phyloP scores from a whole-genome alignment of 2,888 invertebrate genomes.

The Lasioglossum lativentre region DNA sequence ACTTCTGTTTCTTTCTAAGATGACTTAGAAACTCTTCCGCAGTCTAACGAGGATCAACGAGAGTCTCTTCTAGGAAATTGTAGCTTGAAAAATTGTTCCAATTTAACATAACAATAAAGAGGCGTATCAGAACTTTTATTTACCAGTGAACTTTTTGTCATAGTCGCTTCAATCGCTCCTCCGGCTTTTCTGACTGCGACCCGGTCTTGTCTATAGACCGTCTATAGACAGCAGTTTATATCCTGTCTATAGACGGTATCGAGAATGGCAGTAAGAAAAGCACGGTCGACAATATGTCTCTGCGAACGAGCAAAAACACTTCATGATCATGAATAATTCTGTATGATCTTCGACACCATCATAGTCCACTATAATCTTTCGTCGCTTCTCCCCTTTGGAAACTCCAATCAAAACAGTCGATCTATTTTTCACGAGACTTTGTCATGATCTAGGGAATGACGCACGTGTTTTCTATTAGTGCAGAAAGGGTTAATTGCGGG shows the following conservation, averaged over 20 bases:
- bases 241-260: conserved; percentile 49
- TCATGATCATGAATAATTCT: conserved; percentile 21
- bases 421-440: conserved; percentile 50
- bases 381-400: conserved; percentile 34
- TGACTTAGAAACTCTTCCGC: neutral
- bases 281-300: neutral
- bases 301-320: neutral
- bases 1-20: neutral
- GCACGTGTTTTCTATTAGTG: conserved; percentile 4
- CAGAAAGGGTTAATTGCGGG: conserved; percentile 46
- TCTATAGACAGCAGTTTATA: conserved; percentile 63
- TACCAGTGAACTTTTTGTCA: conserved; percentile 5
- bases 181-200: conserved; percentile 34
- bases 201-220: conserved; percentile 28
- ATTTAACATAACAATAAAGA: neutral
- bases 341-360: neutral
- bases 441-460: neutral
- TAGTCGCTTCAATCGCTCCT: neutral
- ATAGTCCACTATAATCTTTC: conserved; percentile 10
- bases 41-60: neutral
- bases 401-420: conserved; percentile 42
- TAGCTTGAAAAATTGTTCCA: neutral
- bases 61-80: neutral
- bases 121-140: neutral
- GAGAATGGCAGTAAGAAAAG: conserved; percentile 23